Evolutionary conservation across 2,797 vertebrate genomes (phyloP).

Genomic region (Acestrorhynchus altus): DNA sequence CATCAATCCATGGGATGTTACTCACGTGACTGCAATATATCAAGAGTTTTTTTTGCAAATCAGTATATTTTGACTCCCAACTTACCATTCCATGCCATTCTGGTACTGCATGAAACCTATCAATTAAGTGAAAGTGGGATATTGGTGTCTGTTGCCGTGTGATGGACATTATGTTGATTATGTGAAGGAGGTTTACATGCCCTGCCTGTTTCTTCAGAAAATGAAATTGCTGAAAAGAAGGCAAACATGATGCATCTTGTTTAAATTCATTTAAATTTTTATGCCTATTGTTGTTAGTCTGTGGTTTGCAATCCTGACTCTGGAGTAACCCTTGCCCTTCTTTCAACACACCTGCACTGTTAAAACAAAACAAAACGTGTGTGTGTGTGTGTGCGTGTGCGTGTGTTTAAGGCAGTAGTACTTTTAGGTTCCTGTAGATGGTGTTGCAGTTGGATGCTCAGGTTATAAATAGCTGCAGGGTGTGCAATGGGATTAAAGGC

Average conservation of each 20-base stretch:
- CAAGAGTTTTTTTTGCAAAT: slow-evolving; percentile 18
- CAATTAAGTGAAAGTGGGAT: not conserved
- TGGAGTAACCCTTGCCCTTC: no score
- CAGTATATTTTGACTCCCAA: not conserved
- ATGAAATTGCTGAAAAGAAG: not conserved
- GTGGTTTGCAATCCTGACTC: no score
- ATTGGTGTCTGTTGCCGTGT: slow-evolving; percentile 6
- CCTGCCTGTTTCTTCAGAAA: not conserved
- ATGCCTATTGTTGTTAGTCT: slow-evolving; percentile 45
- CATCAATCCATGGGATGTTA: slow-evolving; percentile 27
- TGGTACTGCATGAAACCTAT: not conserved
- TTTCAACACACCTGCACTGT: no score
- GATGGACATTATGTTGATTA: slow-evolving; percentile 7
- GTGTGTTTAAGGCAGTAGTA: no score
- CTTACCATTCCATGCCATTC: not conserved
- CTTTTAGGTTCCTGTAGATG: no score
- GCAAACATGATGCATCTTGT: slow-evolving; percentile 7
- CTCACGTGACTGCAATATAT: slow-evolving; percentile 20
- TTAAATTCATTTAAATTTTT: slow-evolving; percentile 17
- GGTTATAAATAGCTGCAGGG: no score
- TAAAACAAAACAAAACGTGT: no score
- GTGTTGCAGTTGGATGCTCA: no score
- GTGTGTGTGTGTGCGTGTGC: no score
- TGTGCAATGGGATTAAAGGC: no score
- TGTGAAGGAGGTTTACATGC: no score